These are phyloP conservation scores for Macrostomum lignano DNA, from an alignment of 1,140 invertebrate genomes.

Conservation along the genomic window DNA sequence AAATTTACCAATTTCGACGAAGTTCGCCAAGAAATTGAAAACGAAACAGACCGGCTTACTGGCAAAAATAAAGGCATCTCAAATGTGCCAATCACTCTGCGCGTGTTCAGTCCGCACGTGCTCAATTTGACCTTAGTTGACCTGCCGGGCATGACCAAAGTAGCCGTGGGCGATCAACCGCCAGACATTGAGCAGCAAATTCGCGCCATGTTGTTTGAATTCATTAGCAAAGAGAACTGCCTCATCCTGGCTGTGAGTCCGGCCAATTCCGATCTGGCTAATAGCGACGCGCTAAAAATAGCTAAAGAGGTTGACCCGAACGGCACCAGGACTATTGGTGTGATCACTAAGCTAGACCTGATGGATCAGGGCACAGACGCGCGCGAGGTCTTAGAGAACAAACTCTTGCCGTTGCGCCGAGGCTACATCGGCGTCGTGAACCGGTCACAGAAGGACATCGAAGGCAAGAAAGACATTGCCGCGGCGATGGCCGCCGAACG, in stretches of 20 bases:
- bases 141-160: conserved; percentile 28
- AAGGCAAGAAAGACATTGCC: conserved; percentile 81
- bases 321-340: conserved; percentile 67
- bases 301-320: conserved; percentile 32
- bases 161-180: conserved; percentile 27
- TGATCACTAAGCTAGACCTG: conserved; percentile 92
- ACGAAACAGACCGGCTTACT: conserved; percentile 80
- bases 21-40: conserved; percentile 80
- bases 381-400: conserved; percentile 84
- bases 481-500: conserved; percentile 71
- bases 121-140: conserved; percentile 28
- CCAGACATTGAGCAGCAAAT: conserved; percentile 27
- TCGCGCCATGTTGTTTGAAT: conserved; percentile 26
- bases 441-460: conserved; percentile 86
- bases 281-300: conserved; percentile 32
- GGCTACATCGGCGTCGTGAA: conserved; percentile 93
- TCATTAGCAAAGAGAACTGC: conserved; percentile 29
- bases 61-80: conserved; percentile 94
- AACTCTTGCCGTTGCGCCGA: conserved; percentile 62
- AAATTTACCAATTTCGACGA: conserved; percentile 84
- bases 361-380: conserved; percentile 99
- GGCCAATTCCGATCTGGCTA: conserved; percentile 32
- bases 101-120: conserved; percentile 77
- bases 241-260: conserved; percentile 32
- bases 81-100: conserved; percentile 81